These are phyloP conservation scores for Brachionus koreanus DNA, from an alignment of 1,140 invertebrate genomes.

Conservation along the genomic window DNA sequence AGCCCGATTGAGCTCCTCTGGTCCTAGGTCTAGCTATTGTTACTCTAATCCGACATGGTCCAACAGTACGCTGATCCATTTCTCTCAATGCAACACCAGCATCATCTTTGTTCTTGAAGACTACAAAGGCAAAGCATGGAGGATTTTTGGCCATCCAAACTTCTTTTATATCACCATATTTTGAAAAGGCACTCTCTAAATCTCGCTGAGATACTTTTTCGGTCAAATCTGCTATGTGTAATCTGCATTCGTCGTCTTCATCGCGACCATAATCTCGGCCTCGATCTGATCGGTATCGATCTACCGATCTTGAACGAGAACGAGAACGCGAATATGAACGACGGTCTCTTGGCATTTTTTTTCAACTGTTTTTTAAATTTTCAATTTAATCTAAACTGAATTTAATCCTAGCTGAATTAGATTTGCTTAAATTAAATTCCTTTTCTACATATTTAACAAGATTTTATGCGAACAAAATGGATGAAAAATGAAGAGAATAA, in stretches of 20 bases:
- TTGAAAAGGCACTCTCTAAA: slow-evolving; percentile 53
- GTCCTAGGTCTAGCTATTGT: slow-evolving; percentile 54
- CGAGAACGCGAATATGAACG: slow-evolving; percentile 1
- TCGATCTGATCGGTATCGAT: neutral
- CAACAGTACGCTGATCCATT: slow-evolving; percentile 51
- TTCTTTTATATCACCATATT: slow-evolving; percentile 55
- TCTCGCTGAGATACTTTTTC: slow-evolving; percentile 48
- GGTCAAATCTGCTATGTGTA: slow-evolving; percentile 53
- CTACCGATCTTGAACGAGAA: neutral
- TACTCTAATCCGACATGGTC: slow-evolving; percentile 49
- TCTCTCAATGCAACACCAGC: slow-evolving; percentile 53
- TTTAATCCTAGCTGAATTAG: neutral
- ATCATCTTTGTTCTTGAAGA: slow-evolving; percentile 55
- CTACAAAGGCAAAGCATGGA: slow-evolving; percentile 58
- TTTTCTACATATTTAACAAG: neutral
- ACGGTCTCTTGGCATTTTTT: slow-evolving; percentile 27
- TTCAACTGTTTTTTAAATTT: neutral
- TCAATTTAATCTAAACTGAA: neutral
- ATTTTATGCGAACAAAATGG: neutral
- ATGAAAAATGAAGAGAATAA: neutral
- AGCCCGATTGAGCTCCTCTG: slow-evolving; percentile 46
- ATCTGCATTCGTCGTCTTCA: slow-evolving; percentile 47
- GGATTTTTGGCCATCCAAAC: slow-evolving; percentile 57
- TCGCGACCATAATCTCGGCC: neutral
- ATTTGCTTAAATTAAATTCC: neutral